Percentiles rank a stretch among this genome's conserved stretches.
phyloP scores from a whole-genome alignment of 2,797 vertebrate species.

The Tiaroga cobitis region DNA sequence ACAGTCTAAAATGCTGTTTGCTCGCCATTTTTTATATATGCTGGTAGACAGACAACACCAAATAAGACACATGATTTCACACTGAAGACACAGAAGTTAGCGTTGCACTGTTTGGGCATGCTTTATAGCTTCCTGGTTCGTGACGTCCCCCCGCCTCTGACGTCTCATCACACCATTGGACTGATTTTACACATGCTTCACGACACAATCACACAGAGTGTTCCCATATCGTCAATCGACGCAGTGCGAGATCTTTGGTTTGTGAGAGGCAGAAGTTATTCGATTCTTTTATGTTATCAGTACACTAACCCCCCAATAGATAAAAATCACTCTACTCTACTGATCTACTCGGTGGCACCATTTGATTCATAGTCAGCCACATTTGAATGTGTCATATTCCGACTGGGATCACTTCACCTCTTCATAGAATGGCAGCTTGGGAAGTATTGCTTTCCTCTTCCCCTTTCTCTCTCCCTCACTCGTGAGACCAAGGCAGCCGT shows the following conservation, averaged over 20 bases:
- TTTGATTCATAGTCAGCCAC: slow-evolving; percentile 24
- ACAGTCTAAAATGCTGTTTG: too few species aligned
- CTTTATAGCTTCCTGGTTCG: too few species aligned
- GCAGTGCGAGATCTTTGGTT: neutral
- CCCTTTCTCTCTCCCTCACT: slow-evolving; percentile 12
- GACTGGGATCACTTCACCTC: slow-evolving; percentile 48
- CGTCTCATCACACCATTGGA: too few species aligned
- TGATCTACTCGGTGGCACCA: neutral
- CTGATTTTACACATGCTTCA: too few species aligned
- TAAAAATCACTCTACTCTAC: neutral
- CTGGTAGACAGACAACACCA: too few species aligned
- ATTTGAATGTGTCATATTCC: slow-evolving; percentile 64
- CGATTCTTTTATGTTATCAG: neutral
- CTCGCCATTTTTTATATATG: too few species aligned
- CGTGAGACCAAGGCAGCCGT: slow-evolving; percentile 59
- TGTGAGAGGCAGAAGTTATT: neutral
- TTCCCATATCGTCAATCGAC: too few species aligned
- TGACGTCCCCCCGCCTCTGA: too few species aligned
- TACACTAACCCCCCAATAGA: neutral
- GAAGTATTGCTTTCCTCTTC: slow-evolving; percentile 57
- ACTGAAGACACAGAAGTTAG: too few species aligned
- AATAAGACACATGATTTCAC: too few species aligned
- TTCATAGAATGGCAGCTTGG: slow-evolving; percentile 67
- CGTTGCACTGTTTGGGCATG: too few species aligned
- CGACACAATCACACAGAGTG: too few species aligned